Conservation (phyloP, 2,888 invertebrate species). For the Troides aeacus region DNA sequence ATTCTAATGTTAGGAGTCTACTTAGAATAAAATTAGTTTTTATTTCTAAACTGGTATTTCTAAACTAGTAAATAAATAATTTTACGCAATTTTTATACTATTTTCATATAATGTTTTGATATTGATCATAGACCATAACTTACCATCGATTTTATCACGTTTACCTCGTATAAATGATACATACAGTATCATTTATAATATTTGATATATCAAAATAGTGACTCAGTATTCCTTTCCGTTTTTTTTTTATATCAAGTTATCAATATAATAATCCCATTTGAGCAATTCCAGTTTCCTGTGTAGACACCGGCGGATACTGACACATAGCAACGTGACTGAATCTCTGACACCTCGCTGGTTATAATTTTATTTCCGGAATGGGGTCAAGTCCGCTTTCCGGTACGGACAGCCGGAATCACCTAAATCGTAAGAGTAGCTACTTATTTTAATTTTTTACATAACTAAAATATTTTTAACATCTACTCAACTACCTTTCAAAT, state of each 20-base stretch:
- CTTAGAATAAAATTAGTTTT: conserved; percentile 9
- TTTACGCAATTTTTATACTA: too few species aligned
- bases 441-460: background rate
- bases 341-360: conserved; percentile 54
- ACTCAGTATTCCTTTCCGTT: background rate
- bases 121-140: too few species aligned
- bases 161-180: background rate
- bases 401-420: conserved; percentile 10
- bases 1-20: conserved; percentile 18
- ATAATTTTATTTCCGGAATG: conserved; percentile 47
- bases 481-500: background rate
- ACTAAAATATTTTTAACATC: background rate
- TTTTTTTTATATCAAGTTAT: conserved; percentile 45
- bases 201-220: background rate
- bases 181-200: background rate
- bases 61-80: background rate
- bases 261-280: conserved; percentile 67
- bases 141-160: background rate
- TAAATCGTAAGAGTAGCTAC: conserved; percentile 12
- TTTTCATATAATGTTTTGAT: too few species aligned
- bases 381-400: conserved; percentile 9
- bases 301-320: conserved; percentile 54
- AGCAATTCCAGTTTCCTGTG: conserved; percentile 45
- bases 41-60: background rate
- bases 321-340: conserved; percentile 69